A percentile compares a stretch with the other conserved stretches of the same genome.
phyloP scores from a whole-genome alignment of 2,888 invertebrate species.

The Brachypalpus laphriformis region DNA sequence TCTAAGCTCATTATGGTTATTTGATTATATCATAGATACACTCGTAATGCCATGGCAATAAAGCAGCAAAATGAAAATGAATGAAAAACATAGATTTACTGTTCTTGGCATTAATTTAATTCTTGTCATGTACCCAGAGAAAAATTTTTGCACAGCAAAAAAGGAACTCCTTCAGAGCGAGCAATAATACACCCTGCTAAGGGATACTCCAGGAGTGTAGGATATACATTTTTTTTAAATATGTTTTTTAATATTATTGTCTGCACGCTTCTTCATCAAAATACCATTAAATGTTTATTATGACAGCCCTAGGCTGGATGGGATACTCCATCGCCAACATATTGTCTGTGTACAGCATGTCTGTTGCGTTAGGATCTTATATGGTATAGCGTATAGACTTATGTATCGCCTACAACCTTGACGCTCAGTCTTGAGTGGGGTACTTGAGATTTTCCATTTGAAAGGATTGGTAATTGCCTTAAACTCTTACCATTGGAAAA shows the following conservation, averaged over 20 bases:
- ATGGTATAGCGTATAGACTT: neutral
- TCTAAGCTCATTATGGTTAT: slow-evolving; percentile 24
- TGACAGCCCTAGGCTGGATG: neutral
- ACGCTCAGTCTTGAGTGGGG: neutral
- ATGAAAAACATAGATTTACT: neutral
- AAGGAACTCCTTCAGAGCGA: neutral
- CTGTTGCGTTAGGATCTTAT: neutral
- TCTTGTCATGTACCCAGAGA: neutral
- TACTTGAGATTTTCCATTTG: slow-evolving; percentile 32
- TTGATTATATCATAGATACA: neutral
- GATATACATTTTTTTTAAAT: neutral
- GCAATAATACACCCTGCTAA: neutral
- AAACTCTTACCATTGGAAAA: slow-evolving; percentile 4
- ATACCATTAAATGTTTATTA: slow-evolving; percentile 31
- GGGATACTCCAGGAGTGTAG: neutral
- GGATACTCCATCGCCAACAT: neutral
- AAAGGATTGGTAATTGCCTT: slow-evolving; percentile 29
- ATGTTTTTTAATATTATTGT: slow-evolving; percentile 6
- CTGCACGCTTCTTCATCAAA: slow-evolving; percentile 21
- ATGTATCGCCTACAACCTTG: neutral
- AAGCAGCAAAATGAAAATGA: neutral
- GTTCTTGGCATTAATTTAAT: neutral
- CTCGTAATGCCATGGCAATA: slow-evolving; percentile 4
- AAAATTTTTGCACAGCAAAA: neutral
- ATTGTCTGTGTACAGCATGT: neutral